Evolutionary conservation across 2,888 invertebrate genomes (phyloP), one percentile per base, ranked within the genome.

Genomic region (Loripinus fragilis): DNA sequence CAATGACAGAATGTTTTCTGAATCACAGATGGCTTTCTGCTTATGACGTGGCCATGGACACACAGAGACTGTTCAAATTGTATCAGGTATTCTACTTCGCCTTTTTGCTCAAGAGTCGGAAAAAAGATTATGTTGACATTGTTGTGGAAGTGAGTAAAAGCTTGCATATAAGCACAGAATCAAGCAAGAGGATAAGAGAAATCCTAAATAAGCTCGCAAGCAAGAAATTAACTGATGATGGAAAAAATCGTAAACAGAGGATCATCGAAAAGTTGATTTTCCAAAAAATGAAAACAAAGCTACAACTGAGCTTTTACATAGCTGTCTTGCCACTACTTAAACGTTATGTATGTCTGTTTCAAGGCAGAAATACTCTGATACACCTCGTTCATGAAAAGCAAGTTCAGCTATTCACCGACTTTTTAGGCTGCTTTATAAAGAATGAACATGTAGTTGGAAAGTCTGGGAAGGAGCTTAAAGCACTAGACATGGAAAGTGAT

Each of bases 11-110:
- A 33, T n/a, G 78, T 33, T 86, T 78, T 48, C 50, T 81, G 0
- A 25, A 35, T 17, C 87, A 86, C 50, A 64, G 84, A 55, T 89
- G 85, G 80, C 64, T 89, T 10, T 88, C 87, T n/a, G 75, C 74
- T 25, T 83, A 82, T 73, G 78, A 83, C 74, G 60, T 85, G 12
- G 52, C 80, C 20, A 41, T 79, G 0, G 81, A 74, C 65, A 85
- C 81, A 12, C 35, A 76, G 12, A 15, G 73, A 30, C 23, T 87
- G 52, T 60, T 80, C 30, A 83, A 86, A 78, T 78, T 71, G 12
- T 79, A 76, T 17, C 76, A 70, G 15, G 48, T 86, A 12, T 80
- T 85, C 52, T 86, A 83, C 52, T 73, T 38, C n/a, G 15, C 64
- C 41, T 74, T 71, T 20, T 42, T 28, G 52, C 2, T 1, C 23